These are phyloP conservation scores for Pristiophorus japonicus DNA, from an alignment of 2,113 vertebrate species.

Conservation along the genomic window DNA sequence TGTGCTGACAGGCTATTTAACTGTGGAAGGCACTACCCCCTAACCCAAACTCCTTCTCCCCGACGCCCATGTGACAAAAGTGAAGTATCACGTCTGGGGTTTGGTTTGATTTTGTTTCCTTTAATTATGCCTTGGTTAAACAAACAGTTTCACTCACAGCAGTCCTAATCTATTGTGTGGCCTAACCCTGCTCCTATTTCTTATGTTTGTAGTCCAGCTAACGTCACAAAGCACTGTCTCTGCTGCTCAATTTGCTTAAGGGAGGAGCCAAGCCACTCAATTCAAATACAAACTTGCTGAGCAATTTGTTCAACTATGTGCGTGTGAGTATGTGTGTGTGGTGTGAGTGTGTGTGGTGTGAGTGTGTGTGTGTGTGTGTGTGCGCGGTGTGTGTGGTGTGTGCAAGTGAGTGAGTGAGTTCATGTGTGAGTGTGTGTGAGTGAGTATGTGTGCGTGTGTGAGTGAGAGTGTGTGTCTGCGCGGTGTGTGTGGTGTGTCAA, in stretches of 20 bases:
- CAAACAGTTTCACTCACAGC: not conserved
- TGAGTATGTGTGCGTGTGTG: too few species aligned
- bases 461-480: too few species aligned
- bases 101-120: not conserved
- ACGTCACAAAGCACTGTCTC: too few species aligned
- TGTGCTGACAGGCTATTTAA: not conserved
- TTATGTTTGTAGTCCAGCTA: too few species aligned
- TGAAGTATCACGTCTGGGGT: not conserved
- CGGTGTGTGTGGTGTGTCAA: too few species aligned
- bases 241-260: not conserved
- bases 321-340: too few species aligned
- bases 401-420: too few species aligned
- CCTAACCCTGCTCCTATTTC: too few species aligned
- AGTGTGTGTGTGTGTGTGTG: too few species aligned
- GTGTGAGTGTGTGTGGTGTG: too few species aligned
- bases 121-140: not conserved
- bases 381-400: too few species aligned
- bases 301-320: not conserved
- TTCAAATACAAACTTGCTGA: not conserved
- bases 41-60: not conserved
- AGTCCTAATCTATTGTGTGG: not conserved
- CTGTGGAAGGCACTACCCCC: not conserved
- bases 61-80: not conserved
- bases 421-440: too few species aligned
- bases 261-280: not conserved